phyloP scores from a whole-genome alignment of 2,888 invertebrate genomes.

The Deilephila elpenor region DNA sequence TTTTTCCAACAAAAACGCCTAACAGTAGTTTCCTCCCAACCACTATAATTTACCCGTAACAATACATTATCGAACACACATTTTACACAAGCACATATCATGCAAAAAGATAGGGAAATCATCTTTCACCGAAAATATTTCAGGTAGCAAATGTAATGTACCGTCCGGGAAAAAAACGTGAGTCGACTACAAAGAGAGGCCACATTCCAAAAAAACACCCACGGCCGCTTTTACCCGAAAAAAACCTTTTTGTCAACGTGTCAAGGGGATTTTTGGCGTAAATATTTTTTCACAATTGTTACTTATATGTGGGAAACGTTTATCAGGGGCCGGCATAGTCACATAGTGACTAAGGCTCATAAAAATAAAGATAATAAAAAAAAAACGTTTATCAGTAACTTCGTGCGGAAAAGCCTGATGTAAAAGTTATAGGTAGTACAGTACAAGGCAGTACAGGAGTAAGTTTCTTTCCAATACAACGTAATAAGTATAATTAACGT shows the following conservation, averaged over 20 bases:
- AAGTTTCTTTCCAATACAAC: too few species aligned
- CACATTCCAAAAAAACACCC: conserved; percentile 48
- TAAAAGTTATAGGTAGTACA: too few species aligned
- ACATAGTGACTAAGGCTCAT: too few species aligned
- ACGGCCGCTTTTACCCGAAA: conserved; percentile 51
- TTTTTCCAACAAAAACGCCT: neutral
- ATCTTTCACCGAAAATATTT: conserved; percentile 47
- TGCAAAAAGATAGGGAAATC: conserved; percentile 38
- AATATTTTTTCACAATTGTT: conserved; percentile 26
- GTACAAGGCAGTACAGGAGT: too few species aligned
- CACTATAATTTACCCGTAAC: conserved; percentile 1
- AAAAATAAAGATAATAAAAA: too few species aligned
- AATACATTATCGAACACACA: conserved; percentile 10
- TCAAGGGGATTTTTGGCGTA: conserved; percentile 49
- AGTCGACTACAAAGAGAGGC: conserved; percentile 57
- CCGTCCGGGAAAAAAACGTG: conserved; percentile 53
- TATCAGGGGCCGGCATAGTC: too few species aligned
- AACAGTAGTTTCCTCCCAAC: neutral
- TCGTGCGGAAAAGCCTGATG: too few species aligned
- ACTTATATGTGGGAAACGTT: neutral
- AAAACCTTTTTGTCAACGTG: conserved; percentile 62
- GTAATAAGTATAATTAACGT: too few species aligned
- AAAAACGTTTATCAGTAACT: neutral
- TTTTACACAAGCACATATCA: conserved; percentile 30
- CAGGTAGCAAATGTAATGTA: conserved; percentile 51